Conservation (phyloP, 1,140 invertebrate species). For the Megathymus violae region DNA sequence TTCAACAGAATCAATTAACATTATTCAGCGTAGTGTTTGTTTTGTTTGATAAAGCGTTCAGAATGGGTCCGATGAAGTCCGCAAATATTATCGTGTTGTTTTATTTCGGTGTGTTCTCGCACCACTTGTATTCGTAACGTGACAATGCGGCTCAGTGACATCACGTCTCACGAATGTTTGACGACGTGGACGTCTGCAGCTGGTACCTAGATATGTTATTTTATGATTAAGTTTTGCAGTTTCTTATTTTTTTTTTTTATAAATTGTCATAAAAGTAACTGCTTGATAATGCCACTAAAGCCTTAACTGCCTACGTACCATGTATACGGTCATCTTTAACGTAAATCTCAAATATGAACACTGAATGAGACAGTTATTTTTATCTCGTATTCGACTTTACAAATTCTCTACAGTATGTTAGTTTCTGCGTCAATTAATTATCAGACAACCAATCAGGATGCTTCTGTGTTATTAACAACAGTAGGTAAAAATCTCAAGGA, state of each 20-base stretch:
- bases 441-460: background rate
- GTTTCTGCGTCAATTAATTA: background rate
- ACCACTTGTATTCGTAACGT: constrained; percentile 66
- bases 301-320: no score
- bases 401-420: background rate
- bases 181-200: constrained; percentile 19
- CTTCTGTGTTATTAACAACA: background rate
- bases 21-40: constrained; percentile 2
- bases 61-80: constrained; percentile 52
- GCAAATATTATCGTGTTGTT: constrained; percentile 64
- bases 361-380: no score
- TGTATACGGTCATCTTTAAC: background rate
- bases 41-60: constrained; percentile 40
- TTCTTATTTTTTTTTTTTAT: background rate
- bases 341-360: background rate
- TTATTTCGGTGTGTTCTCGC: constrained; percentile 55
- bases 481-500: no score
- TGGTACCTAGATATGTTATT: background rate
- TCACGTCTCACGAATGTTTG: constrained; percentile 63
- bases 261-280: background rate
- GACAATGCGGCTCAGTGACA: constrained; percentile 65
- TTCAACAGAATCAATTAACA: constrained; percentile 8
- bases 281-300: no score
- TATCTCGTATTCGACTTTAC: no score
- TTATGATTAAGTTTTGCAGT: no score